Percentiles rank a stretch among this genome's conserved stretches.
phyloP scores from a whole-genome alignment of 2,888 invertebrate species.

The Dryococelus australis region DNA sequence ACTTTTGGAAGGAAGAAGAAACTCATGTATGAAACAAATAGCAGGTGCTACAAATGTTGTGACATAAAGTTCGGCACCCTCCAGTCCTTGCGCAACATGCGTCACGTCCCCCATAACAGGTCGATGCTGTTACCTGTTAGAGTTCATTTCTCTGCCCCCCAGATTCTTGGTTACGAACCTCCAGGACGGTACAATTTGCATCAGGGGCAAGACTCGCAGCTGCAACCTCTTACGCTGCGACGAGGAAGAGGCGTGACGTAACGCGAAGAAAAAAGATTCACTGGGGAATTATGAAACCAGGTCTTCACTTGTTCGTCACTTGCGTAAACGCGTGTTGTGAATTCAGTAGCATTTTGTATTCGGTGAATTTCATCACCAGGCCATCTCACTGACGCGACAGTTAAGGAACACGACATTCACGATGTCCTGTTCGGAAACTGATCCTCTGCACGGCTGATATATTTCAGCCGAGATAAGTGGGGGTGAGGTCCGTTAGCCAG shows the following conservation, averaged over 20 bases:
- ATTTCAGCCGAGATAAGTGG: no score
- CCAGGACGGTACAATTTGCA: background rate
- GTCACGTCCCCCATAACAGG: no score
- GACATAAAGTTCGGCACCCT: no score
- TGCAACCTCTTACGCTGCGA: background rate
- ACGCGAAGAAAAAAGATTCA: background rate
- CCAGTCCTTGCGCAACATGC: no score
- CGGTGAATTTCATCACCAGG: background rate
- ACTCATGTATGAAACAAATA: no score
- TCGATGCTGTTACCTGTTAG: no score
- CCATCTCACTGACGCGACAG: background rate
- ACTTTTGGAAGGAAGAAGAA: no score
- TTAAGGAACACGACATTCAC: background rate
- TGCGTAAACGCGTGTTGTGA: background rate
- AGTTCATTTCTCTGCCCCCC: no score
- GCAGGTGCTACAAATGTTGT: no score
- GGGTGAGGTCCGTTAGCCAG: no score
- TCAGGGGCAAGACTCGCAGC: background rate
- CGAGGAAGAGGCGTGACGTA: background rate
- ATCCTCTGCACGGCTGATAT: no score
- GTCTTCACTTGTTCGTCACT: background rate
- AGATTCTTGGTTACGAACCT: background rate
- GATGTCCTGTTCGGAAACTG: no score
- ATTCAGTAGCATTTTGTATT: background rate
- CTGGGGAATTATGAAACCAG: background rate